Evolutionary conservation across 2,113 vertebrate genomes (phyloP), one percentile per base, ranked within the genome.

Genomic region (Peromyscus polionotus): DNA sequence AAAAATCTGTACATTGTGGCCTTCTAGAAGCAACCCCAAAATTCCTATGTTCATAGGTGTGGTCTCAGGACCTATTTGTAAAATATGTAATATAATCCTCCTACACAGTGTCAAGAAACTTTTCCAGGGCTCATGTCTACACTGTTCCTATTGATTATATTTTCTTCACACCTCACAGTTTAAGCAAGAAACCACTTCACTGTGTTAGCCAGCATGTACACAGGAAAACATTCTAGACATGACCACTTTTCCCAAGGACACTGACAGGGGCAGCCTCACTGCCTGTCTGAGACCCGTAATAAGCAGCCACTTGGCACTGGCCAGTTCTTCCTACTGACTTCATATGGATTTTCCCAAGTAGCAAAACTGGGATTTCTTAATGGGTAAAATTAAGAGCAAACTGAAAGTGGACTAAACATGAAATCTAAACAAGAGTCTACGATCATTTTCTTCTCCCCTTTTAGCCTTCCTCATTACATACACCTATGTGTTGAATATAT

Each of bases 291-390:
- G 28, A 61, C 48, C 19, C 2, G 13, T 51, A 83, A 72, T 20
- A 39, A 33, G 31, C 57, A 91, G 8, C 45, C 54, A 68, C 39
- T 14, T 76, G 26, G 20, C 1, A 0, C 20, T 26, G 28, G 57
- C 45, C 1, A 33, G 14, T 6, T 90, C 51, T 6, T 85, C 73
- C 63, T 79, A 20, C 12, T 26, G 28, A 33, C 63, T 45, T 75
- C 63, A n/a, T 63, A 20, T 63, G 48, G 45, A 70, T 72, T 67
- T 93, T 36, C 39, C 39, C 57, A 68, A 36, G 22, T 8, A 63
- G 45, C 48, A 13, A 87, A 80, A 84, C 3, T 94, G 51, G 45
- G 10, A 94, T 83, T 79, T 84, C n/a, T 73, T 95, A 39, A 86
- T 26, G 26, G 42, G 4, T 88, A 36, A 87, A 88, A 75, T 91